Base-by-base conservation (phyloP, 2,888 invertebrate species). In the Pilophorus perplexus region DNA sequence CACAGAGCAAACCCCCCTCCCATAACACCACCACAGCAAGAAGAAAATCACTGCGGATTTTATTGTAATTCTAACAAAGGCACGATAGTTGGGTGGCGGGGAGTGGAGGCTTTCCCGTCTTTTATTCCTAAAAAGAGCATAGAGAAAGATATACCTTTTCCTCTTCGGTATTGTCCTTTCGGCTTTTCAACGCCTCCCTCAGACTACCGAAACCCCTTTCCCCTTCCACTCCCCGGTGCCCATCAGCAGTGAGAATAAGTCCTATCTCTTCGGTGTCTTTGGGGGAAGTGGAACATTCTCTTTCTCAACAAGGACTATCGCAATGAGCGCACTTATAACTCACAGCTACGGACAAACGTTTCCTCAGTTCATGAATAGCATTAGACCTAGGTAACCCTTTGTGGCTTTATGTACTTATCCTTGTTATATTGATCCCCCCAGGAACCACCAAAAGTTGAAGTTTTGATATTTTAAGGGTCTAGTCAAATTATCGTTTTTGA, bases 1-100 rank as follows among this genome's bases (percentile, higher is more conserved):
- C 46, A 62, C 62, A 48, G 62, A 40, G 48, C 12, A 38, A 48
- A 40, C 44, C 42, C 42, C 59, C 16, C 44, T 33, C 33, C 59
- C 42, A 59, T n/a, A n/a, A n/a, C n/a, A n/a, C n/a, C n/a, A n/a
- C n/a, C n/a, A n/a, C n/a, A n/a, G n/a, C n/a, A 59, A 42, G 59
- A 59, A 59, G 59, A 42, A 42, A 59, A 59, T 59, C 48, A 40
- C 48, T 62, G 48, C 48, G 62, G 62, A 62, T 62, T 62, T 62
- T 62, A 62, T 62, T 62, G 62, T 62, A 62, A 62, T 62, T 46
- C 62, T 62, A 62, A 62, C 62, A 62, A 62, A 62, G 48, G 62
- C 25, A 22, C 59, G n/a, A n/a, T n/a, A n/a, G 20, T 12, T 10
- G 55, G 22, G 22, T 18, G 14, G 22, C 3, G 27, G 23, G 59